Percentiles rank a stretch among this genome's conserved stretches.
These are phyloP conservation scores for Cryptus armator DNA, from an alignment of 2,888 invertebrate genomes.

Conservation along the genomic window DNA sequence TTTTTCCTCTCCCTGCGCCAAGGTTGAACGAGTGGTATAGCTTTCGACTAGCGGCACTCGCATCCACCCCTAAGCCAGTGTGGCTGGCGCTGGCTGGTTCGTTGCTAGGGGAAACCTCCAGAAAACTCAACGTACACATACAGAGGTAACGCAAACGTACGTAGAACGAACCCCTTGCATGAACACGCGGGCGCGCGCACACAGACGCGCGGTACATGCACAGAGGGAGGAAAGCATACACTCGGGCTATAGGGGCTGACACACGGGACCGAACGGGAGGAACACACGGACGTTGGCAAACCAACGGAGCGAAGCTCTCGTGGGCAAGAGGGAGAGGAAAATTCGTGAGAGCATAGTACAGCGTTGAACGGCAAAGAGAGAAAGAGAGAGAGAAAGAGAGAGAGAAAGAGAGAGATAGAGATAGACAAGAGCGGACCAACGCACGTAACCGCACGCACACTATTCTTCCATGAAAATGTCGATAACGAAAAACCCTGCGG, in stretches of 20 bases:
- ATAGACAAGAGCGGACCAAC: constrained; percentile 54
- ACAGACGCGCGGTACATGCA: constrained; percentile 35
- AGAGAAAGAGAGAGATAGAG: constrained; percentile 27
- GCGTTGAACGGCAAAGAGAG: constrained; percentile 22
- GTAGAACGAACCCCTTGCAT: constrained; percentile 37
- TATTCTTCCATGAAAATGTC: constrained; percentile 82
- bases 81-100: constrained; percentile 75
- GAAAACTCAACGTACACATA: constrained; percentile 83
- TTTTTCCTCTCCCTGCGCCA: background rate
- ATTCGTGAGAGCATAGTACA: constrained; percentile 30
- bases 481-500: constrained; percentile 84
- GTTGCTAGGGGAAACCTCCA: constrained; percentile 85
- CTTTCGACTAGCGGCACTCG: constrained; percentile 80
- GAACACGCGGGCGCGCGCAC: constrained; percentile 34
- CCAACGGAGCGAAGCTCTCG: constrained; percentile 47
- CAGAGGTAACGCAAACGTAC: constrained; percentile 58
- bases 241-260: constrained; percentile 65
- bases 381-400: background rate
- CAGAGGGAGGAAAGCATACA: constrained; percentile 71
- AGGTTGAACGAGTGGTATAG: constrained; percentile 63
- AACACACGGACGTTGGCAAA: constrained; percentile 61
- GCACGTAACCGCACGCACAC: constrained; percentile 72
- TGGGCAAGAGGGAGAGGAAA: constrained; percentile 29
- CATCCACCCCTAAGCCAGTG: constrained; percentile 82
- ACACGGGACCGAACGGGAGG: constrained; percentile 59